These are phyloP conservation scores for Papilio gigon DNA, from an alignment of 2,888 invertebrate genomes.

Conservation along the genomic window DNA sequence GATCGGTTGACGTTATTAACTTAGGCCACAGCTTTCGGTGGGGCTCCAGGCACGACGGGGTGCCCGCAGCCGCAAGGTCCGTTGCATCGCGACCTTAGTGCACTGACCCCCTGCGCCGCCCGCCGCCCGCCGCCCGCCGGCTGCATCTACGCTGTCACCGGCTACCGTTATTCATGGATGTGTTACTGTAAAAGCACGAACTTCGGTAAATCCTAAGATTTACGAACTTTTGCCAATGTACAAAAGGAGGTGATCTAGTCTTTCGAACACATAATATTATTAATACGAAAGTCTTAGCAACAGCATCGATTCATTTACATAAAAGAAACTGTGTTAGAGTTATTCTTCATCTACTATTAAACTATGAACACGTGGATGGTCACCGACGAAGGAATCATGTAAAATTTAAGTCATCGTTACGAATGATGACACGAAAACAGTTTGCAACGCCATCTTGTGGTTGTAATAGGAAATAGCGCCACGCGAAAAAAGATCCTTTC, in stretches of 20 bases:
- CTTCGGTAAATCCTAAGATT: too few species aligned
- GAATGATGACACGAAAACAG: background rate
- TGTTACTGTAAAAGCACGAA: too few species aligned
- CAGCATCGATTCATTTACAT: too few species aligned
- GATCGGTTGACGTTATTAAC: constrained; percentile 45
- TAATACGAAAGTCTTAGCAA: too few species aligned
- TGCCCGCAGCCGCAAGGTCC: constrained; percentile 63
- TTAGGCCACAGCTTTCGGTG: constrained; percentile 43
- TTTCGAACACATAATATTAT: too few species aligned
- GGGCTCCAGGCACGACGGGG: constrained; percentile 49
- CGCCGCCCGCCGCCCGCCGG: constrained; percentile 55
- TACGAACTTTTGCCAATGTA: too few species aligned
- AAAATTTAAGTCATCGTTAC: too few species aligned
- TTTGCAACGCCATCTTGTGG: background rate
- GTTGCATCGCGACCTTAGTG: constrained; percentile 73
- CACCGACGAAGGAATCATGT: too few species aligned
- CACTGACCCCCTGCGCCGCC: constrained; percentile 66
- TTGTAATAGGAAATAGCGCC: background rate
- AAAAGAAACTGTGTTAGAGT: too few species aligned
- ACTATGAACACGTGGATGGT: too few species aligned
- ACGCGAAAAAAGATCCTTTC: background rate
- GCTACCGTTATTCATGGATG: constrained; percentile 28
- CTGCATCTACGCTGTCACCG: constrained; percentile 41
- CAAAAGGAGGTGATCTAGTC: too few species aligned
- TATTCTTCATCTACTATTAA: too few species aligned